Percentiles rank a stretch among this genome's conserved stretches.
Conservation (phyloP, 2,888 invertebrate species). For the Operophtera brumata region DNA sequence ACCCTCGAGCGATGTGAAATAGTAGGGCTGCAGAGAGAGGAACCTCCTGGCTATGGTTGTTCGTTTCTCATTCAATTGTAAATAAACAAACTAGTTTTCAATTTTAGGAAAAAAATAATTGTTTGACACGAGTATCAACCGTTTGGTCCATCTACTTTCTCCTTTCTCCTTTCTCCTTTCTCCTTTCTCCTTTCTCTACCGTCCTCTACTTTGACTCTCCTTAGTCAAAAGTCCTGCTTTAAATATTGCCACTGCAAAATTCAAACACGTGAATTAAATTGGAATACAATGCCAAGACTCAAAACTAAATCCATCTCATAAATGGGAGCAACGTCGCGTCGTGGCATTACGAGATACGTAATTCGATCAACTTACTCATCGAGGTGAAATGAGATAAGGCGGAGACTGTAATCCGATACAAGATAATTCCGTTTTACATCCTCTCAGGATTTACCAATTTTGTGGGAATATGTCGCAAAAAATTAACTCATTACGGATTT, state of each 20-base stretch:
- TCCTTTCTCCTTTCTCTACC: too few species aligned
- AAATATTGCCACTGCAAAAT: not conserved
- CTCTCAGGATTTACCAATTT: not conserved
- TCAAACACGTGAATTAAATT: not conserved
- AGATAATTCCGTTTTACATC: slow-evolving; percentile 5
- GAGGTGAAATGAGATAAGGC: slow-evolving; percentile 4
- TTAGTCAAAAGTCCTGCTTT: not conserved
- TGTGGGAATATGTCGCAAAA: not conserved
- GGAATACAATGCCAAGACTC: not conserved
- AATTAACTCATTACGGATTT: not conserved
- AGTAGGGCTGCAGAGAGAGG: too few species aligned
- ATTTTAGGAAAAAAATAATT: too few species aligned
- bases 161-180: too few species aligned
- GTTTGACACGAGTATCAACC: too few species aligned
- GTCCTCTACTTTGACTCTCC: too few species aligned
- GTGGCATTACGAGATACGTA: not conserved
- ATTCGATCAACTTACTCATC: slow-evolving; percentile 30
- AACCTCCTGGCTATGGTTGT: too few species aligned
- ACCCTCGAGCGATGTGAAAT: too few species aligned
- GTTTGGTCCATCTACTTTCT: too few species aligned
- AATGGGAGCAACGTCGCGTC: not conserved
- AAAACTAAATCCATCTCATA: not conserved
- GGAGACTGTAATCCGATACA: slow-evolving; percentile 9
- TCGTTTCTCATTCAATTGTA: too few species aligned
- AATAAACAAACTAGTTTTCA: too few species aligned